Conservation (phyloP, 2,888 invertebrate species). For the Cataglyphis albicans region DNA sequence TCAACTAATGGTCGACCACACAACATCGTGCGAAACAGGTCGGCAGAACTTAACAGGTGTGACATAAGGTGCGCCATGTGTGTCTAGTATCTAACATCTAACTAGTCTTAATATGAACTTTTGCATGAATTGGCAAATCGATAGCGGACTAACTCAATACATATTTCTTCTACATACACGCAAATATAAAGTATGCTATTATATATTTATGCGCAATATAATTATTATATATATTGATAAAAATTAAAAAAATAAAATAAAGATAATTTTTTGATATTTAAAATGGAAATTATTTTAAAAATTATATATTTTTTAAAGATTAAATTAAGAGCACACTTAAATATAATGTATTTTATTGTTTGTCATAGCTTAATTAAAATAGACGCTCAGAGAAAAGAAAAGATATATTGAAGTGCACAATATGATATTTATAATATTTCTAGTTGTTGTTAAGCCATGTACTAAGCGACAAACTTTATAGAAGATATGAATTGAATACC, state of each 20-base stretch:
- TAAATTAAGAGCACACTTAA: neutral
- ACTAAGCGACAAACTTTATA: neutral
- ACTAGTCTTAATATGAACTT: conserved; percentile 42
- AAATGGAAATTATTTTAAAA: neutral
- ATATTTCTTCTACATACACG: neutral
- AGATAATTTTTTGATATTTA: neutral
- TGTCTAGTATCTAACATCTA: conserved; percentile 28
- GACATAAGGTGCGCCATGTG: conserved; percentile 37
- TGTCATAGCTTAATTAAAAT: neutral
- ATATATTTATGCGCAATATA: neutral
- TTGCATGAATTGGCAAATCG: conserved; percentile 9
- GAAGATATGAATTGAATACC: neutral
- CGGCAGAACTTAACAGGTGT: conserved; percentile 39
- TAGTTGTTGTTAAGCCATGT: neutral
- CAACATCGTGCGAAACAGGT: conserved; percentile 33
- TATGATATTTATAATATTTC: neutral
- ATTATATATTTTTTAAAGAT: too few relatives aligned
- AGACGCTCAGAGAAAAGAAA: neutral
- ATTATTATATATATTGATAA: neutral
- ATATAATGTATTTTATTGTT: neutral
- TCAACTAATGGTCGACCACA: conserved; percentile 11
- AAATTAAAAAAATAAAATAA: neutral
- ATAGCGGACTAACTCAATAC: neutral
- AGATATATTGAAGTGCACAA: neutral
- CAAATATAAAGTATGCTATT: neutral